A percentile compares a stretch with the other conserved stretches of the same genome.
phyloP scores from a whole-genome alignment of 1,140 invertebrate genomes.

The Conopomorpha cramerella region DNA sequence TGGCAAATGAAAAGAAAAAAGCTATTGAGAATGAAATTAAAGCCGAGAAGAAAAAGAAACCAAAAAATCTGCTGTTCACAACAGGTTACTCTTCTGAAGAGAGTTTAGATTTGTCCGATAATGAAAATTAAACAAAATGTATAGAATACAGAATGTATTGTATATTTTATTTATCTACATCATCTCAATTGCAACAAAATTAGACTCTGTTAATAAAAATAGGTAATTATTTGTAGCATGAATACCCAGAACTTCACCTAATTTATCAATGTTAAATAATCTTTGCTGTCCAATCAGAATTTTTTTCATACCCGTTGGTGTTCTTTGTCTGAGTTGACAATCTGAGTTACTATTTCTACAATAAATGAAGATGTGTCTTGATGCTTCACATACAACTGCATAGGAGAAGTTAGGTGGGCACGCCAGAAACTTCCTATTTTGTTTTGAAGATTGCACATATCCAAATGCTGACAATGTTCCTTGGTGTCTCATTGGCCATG shows the following conservation, averaged over 20 bases:
- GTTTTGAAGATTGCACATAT: conserved; percentile 84
- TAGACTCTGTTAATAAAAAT: conserved; percentile 65
- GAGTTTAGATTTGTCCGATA: conserved; percentile 24
- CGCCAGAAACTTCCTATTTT: conserved; percentile 73
- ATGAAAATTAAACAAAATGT: conserved; percentile 9
- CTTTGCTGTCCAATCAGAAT: conserved; percentile 49
- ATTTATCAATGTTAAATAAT: conserved; percentile 50
- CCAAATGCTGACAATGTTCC: conserved; percentile 74
- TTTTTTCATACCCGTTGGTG: conserved; percentile 21
- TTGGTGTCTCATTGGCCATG: conserved; percentile 66
- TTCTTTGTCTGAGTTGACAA: conserved; percentile 34
- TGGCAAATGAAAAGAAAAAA: conserved; percentile 42
- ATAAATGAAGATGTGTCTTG: conserved; percentile 79
- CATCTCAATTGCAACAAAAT: conserved; percentile 42
- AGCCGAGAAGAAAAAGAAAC: conserved; percentile 41
- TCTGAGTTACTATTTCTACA: conserved; percentile 41
- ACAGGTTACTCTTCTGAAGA: conserved; percentile 58
- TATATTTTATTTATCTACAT: conserved; percentile 9
- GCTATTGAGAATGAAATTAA: conserved; percentile 49
- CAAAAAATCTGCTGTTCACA: conserved; percentile 53
- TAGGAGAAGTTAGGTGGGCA: conserved; percentile 75
- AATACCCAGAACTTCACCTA: conserved; percentile 70
- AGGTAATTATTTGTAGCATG: conserved; percentile 65
- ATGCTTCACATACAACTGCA: conserved; percentile 73
- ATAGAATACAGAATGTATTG: conserved; percentile 18